Evolutionary conservation across 1,140 invertebrate genomes (phyloP), one percentile per base, ranked within the genome.

Genomic region (Lordiphosa stackelbergi): DNA sequence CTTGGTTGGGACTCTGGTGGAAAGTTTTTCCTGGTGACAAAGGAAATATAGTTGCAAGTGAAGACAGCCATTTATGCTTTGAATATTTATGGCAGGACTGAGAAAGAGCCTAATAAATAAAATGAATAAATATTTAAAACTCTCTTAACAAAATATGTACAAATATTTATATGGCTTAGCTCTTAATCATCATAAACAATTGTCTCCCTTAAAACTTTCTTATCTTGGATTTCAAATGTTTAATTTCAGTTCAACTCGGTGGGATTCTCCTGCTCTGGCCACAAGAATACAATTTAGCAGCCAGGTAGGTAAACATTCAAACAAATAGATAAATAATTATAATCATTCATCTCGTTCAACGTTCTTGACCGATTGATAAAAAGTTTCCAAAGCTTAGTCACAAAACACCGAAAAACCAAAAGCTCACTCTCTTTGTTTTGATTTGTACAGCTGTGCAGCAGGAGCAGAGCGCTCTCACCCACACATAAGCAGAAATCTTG

Each of bases 281-380:
- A 45, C 16, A 36, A 35, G 53, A 31, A 41, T 52, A 52, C 47
- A 37, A 10, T 51, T 48, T 7, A 38, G 45, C 54, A 68, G 65
- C 64, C 54, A 68, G 65, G 65, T 68, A 68, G 60, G 65, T 68
- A 68, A 68, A 68, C 56, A 68, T 34, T 40, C 52, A 37, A 53
- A 66, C 63, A 66, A 66, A 66, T 66, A 66, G 64, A 59, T 55
- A 66, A 66, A 66, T 66, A 66, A 58, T 66, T 52, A 38, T 55
- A 59, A 62, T 71, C 51, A 58, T 62, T 46, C 31, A 46, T 49
- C 77, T 83, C 58, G 72, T 41, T 60, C 72, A 81, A 83, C 56
- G 77, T 83, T 81, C 77, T 81, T 81, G 77, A 83, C 77, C 77
- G 77, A 81, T 81, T 83, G 77, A 75, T 83, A 71, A 81, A 79